These are phyloP conservation scores for Seriola aureovittata DNA, from an alignment of 2,113 vertebrate species.

Conservation along the genomic window DNA sequence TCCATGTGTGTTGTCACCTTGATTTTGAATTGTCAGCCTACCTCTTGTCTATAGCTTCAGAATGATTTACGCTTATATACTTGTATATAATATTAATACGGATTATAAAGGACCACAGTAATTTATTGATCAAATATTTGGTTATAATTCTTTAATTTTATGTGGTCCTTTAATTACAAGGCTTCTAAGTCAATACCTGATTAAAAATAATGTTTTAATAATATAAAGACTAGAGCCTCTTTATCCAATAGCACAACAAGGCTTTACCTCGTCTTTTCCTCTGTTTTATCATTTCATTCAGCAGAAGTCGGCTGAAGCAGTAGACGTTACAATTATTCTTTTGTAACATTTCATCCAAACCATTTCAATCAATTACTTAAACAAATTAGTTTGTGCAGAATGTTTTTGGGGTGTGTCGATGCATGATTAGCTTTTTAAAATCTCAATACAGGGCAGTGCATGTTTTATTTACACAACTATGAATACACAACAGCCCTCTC, in stretches of 20 bases:
- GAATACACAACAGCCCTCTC: not conserved
- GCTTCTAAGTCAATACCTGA: not conserved
- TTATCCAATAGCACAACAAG: not conserved
- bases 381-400: constrained; percentile 3
- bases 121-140: not conserved
- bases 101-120: not conserved
- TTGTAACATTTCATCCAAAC: not conserved
- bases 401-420: not conserved
- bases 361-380: constrained; percentile 4
- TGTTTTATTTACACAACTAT: not conserved
- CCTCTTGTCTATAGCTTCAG: not conserved
- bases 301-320: not conserved
- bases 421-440: not conserved
- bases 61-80: not conserved
- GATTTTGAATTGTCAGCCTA: too few relatives aligned
- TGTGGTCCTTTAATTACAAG: not conserved
- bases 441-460: not conserved
- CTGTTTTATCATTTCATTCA: not conserved
- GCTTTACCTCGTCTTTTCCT: not conserved
- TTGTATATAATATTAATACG: not conserved
- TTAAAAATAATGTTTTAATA: not conserved
- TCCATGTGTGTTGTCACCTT: not conserved
- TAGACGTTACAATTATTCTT: not conserved
- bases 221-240: not conserved
- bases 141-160: not conserved